Percentiles rank a stretch among this genome's conserved stretches.
These are phyloP conservation scores for Elysia chlorotica DNA, from an alignment of 1,140 invertebrate species.

Conservation along the genomic window DNA sequence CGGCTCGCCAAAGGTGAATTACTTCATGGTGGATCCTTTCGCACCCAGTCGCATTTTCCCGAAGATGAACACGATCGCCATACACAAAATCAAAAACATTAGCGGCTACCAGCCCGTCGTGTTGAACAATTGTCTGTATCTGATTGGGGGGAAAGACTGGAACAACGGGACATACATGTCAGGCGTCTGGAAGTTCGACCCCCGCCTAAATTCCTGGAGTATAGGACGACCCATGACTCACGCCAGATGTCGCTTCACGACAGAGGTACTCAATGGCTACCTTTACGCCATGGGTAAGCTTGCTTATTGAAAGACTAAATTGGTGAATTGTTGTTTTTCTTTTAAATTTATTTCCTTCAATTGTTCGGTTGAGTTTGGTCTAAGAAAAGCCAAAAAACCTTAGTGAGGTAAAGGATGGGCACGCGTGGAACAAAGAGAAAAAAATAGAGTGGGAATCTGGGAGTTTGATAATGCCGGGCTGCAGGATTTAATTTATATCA, in stretches of 20 bases:
- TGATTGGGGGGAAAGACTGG: slow-evolving; percentile 54
- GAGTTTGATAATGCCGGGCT: too few species aligned
- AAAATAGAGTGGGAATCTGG: too few species aligned
- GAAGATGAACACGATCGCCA: slow-evolving; percentile 39
- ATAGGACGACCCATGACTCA: slow-evolving; percentile 26
- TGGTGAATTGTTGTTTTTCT: too few species aligned
- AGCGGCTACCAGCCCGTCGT: slow-evolving; percentile 40
- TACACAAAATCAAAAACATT: slow-evolving; percentile 22
- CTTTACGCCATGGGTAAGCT: slow-evolving; percentile 49
- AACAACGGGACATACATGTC: slow-evolving; percentile 32
- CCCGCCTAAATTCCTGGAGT: slow-evolving; percentile 39
- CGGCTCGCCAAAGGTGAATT: slow-evolving; percentile 47
- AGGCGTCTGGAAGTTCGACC: slow-evolving; percentile 40
- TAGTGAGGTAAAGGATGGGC: too few species aligned
- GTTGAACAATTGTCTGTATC: slow-evolving; percentile 41
- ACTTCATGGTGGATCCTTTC: slow-evolving; percentile 49
- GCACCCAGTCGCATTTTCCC: slow-evolving; percentile 38
- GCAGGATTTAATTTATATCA: too few species aligned
- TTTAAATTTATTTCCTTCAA: too few species aligned
- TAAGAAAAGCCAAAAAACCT: too few species aligned
- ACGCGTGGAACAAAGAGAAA: too few species aligned
- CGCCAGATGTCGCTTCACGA: slow-evolving; percentile 46
- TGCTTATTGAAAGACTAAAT: too few species aligned
- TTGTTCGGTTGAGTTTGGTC: too few species aligned
- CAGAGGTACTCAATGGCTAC: slow-evolving; percentile 41